Conservation (phyloP, 2,797 vertebrate genomes). For the Clarias laeviceps region DNA sequence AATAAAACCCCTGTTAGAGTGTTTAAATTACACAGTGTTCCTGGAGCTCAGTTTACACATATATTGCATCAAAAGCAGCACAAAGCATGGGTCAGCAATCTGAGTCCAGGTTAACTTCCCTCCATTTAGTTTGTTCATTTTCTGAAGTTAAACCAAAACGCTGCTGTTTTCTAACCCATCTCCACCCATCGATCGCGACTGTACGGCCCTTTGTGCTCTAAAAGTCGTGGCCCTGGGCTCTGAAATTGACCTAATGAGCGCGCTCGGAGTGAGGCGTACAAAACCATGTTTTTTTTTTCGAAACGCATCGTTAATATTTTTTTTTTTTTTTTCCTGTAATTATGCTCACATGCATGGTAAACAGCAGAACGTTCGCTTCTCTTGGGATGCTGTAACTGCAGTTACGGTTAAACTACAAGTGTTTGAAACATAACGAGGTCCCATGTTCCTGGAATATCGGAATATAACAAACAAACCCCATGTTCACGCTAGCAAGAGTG, state of each 20-base stretch:
- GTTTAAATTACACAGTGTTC: conserved; percentile 12
- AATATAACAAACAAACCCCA: background rate
- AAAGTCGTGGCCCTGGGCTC: background rate
- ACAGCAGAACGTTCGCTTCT: background rate
- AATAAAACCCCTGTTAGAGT: conserved; percentile 2
- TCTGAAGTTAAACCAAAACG: background rate
- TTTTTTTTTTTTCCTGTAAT: too few species aligned
- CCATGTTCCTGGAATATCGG: background rate
- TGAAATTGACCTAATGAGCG: conserved; percentile 26
- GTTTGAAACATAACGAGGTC: background rate
- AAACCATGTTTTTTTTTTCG: conserved; percentile 47
- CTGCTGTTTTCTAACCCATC: background rate
- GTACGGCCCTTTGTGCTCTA: background rate
- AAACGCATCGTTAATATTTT: conserved; percentile 45
- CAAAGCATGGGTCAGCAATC: conserved; percentile 18
- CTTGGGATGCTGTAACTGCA: background rate
- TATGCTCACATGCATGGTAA: conserved; percentile 33
- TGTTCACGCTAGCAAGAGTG: background rate
- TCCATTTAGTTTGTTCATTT: background rate
- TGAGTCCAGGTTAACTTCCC: conserved; percentile 19
- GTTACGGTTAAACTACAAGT: background rate
- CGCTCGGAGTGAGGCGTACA: conserved; percentile 42
- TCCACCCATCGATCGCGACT: background rate
- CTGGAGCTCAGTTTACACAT: conserved; percentile 17
- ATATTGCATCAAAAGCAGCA: background rate